These are phyloP conservation scores for Apotomis capreana DNA, from an alignment of 2,888 invertebrate genomes.

Conservation along the genomic window DNA sequence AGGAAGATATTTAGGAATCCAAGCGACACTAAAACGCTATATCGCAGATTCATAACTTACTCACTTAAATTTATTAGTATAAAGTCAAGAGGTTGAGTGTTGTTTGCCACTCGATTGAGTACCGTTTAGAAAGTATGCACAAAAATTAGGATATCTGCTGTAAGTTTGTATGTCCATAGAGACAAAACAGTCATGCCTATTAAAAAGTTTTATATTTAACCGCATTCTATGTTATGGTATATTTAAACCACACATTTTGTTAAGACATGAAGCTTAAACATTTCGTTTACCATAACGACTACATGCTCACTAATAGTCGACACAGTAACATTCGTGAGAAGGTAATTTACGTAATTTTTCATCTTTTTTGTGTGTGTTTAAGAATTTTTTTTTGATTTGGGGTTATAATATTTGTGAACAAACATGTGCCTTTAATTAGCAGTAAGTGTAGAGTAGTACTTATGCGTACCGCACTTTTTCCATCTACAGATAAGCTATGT, in stretches of 20 bases:
- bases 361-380: slow-evolving; percentile 11
- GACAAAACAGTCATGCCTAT: slow-evolving; percentile 14
- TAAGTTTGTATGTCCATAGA: slow-evolving; percentile 14
- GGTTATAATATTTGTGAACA: slow-evolving; percentile 25
- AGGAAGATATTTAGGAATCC: slow-evolving; percentile 47
- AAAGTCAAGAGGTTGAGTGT: slow-evolving; percentile 48
- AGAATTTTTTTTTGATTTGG: slow-evolving; percentile 15
- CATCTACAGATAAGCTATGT: background rate
- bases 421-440: slow-evolving; percentile 41
- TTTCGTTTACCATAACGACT: slow-evolving; percentile 17
- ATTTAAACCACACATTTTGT: slow-evolving; percentile 14
- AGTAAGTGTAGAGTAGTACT: slow-evolving; percentile 12
- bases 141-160: slow-evolving; percentile 47
- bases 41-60: slow-evolving; percentile 44
- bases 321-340: slow-evolving; percentile 7
- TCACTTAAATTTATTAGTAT: slow-evolving; percentile 46
- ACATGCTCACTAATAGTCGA: slow-evolving; percentile 9
- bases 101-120: slow-evolving; percentile 42
- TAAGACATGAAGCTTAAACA: slow-evolving; percentile 3
- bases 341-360: slow-evolving; percentile 22
- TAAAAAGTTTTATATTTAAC: slow-evolving; percentile 15
- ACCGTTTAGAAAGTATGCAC: slow-evolving; percentile 53
- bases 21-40: slow-evolving; percentile 51
- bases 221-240: slow-evolving; percentile 18
- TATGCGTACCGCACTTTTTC: slow-evolving; percentile 23